Conservation (phyloP, 2,888 invertebrate genomes). For the Dinocampus coccinellae region DNA sequence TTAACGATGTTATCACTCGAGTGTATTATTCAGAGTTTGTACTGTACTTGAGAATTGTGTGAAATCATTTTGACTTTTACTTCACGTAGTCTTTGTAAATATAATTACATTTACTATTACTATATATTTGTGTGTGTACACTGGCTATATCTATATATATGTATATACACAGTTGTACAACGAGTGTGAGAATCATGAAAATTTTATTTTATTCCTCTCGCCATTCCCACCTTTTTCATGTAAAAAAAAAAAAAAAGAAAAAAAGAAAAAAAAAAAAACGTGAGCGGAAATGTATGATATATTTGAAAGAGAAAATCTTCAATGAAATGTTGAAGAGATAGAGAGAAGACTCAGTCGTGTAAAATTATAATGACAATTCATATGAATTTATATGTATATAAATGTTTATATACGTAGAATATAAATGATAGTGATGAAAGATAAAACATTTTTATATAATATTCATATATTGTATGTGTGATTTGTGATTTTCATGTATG, state of each 20-base stretch:
- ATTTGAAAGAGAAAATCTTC: not conserved
- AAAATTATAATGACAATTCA: conserved; percentile 10
- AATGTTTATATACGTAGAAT: not conserved
- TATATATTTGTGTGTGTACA: not conserved
- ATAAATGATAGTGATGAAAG: not conserved
- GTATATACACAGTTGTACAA: not conserved
- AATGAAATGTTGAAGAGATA: not conserved
- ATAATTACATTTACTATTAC: not conserved
- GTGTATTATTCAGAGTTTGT: not conserved
- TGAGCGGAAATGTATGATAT: not conserved
- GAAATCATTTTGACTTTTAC: not conserved
- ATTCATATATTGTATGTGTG: not conserved
- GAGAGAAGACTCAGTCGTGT: conserved; percentile 6
- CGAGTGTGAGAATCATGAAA: conserved; percentile 8
- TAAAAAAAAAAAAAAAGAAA: too few relatives aligned
- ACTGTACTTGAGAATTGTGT: not conserved
- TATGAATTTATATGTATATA: not conserved
- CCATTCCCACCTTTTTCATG: not conserved
- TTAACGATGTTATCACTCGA: not conserved
- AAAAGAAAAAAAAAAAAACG: too few relatives aligned
- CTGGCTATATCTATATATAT: not conserved
- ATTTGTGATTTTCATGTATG: not conserved
- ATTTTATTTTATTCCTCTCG: conserved; percentile 1
- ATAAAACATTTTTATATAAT: not conserved
- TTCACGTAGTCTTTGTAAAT: not conserved